These are phyloP conservation scores for Spinibarbus caldwelli DNA, from an alignment of 2,797 vertebrate species.

Conservation along the genomic window DNA sequence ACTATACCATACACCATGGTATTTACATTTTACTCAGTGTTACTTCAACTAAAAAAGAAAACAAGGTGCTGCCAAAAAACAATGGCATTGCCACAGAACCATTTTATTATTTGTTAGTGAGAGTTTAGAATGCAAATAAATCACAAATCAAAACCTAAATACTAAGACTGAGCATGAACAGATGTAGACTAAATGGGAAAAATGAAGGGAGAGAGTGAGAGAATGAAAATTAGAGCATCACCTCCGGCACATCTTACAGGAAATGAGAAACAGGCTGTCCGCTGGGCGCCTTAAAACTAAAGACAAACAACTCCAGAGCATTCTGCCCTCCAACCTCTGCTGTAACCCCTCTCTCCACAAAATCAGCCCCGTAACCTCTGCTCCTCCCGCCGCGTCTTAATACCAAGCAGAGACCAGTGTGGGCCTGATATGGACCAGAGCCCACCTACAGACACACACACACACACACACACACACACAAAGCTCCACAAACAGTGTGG, in stretches of 20 bases:
- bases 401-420: not conserved
- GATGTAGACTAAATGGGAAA: not conserved
- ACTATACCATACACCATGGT: not conserved
- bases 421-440: not conserved
- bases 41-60: not conserved
- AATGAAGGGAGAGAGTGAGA: not conserved
- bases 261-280: constrained; percentile 3
- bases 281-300: not conserved
- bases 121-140: not conserved
- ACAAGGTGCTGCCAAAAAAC: not conserved
- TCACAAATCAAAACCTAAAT: not conserved
- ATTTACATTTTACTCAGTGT: not conserved
- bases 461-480: not conserved
- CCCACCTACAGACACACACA: not conserved
- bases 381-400: not conserved
- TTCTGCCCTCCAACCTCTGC: not conserved
- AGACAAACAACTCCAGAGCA: not conserved
- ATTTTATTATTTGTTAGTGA: not conserved
- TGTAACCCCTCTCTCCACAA: not conserved
- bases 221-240: not conserved
- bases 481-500: not conserved
- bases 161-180: not conserved
- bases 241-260: not conserved
- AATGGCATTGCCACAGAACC: not conserved
- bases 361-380: not conserved